Conservation (phyloP, 1,140 invertebrate species). For the Zaprionus tsacasi region DNA sequence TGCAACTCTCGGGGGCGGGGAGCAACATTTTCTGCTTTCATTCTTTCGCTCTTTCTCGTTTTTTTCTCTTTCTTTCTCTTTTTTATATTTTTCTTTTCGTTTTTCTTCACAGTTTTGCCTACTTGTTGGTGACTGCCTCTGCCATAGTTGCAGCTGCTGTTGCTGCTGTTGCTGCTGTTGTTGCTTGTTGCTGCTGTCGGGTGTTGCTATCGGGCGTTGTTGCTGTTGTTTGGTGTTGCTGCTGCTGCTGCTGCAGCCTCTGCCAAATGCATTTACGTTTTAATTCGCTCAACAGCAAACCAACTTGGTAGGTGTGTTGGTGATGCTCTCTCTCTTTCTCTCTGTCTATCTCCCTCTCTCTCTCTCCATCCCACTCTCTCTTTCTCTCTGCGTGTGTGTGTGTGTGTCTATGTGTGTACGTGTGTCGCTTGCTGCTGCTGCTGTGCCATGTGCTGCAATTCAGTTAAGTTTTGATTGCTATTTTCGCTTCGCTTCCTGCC, state of each 20-base stretch:
- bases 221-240: constrained; percentile 21
- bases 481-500: constrained; percentile 80
- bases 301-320: constrained; percentile 41
- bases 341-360: background rate
- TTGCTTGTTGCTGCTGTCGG: background rate
- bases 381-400: background rate
- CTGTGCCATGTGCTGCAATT: constrained; percentile 71
- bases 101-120: constrained; percentile 6
- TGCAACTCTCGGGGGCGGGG: background rate
- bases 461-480: constrained; percentile 82
- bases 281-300: constrained; percentile 67
- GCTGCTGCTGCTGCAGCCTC: constrained; percentile 21
- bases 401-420: background rate
- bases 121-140: constrained; percentile 11
- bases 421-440: constrained; percentile 5
- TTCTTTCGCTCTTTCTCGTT: background rate
- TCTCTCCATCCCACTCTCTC: background rate
- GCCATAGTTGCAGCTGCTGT: background rate
- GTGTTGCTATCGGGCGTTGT: background rate
- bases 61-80: background rate
- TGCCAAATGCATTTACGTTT: constrained; percentile 77
- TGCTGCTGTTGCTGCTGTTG: constrained; percentile 17
- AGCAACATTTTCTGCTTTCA: background rate
- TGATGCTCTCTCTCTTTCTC: background rate
- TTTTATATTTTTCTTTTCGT: background rate